Percentiles rank a stretch among this genome's conserved stretches.
These are phyloP conservation scores for Mastomys natalensis DNA, from an alignment of 2,113 vertebrate species.

Conservation along the genomic window DNA sequence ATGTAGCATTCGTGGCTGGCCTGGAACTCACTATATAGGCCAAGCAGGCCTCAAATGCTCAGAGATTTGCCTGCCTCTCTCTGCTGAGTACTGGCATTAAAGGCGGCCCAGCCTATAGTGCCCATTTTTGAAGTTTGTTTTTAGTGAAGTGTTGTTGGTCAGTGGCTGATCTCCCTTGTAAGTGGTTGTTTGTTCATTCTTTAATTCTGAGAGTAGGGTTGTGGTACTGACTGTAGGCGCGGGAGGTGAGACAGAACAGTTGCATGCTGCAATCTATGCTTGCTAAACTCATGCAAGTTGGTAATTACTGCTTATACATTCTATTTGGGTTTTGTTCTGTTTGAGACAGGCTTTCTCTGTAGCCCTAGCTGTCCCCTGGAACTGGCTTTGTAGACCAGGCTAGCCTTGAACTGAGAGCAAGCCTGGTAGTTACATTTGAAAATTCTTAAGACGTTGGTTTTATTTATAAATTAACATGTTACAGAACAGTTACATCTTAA, in stretches of 20 bases:
- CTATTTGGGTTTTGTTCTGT: not conserved
- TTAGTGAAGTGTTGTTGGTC: not conserved
- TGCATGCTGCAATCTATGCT: not conserved
- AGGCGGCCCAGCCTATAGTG: not conserved
- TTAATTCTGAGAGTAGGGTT: conserved; percentile 6
- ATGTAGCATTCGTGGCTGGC: not conserved
- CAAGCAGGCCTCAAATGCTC: not conserved
- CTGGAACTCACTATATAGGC: not conserved
- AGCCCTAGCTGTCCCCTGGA: not conserved
- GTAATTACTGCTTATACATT: conserved; percentile 32
- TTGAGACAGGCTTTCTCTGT: not conserved
- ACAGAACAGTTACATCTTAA: not conserved
- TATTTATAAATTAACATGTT: conserved; percentile 40
- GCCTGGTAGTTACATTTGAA: not conserved
- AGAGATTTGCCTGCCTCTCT: not conserved
- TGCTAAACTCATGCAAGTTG: conserved; percentile 35
- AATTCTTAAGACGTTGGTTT: conserved; percentile 33
- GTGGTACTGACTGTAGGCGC: not conserved
- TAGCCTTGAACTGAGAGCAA: not conserved
- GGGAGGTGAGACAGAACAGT: not conserved
- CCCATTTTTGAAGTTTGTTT: conserved; percentile 4
- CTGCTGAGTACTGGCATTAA: not conserved
- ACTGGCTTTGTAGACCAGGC: not conserved
- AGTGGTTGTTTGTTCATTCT: conserved; percentile 63
- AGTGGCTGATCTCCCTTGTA: not conserved